Base-by-base conservation (phyloP, 2,113 vertebrate species). In the Mormyrus iriodes region DNA sequence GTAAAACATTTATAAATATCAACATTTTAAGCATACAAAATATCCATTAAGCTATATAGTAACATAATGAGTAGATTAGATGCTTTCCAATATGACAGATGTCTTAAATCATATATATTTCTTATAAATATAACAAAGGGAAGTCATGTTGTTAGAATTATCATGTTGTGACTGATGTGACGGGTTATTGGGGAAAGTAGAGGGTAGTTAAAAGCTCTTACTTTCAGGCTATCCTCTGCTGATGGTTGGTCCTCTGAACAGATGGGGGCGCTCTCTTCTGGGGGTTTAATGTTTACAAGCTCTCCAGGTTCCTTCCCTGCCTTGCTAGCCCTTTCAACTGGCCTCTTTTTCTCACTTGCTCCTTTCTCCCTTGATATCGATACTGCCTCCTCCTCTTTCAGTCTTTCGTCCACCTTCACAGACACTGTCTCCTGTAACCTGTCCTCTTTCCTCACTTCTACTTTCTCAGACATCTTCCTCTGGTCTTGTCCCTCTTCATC, bases 231-330 rank as follows among this genome's bases (percentile, higher is more conserved):
- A 93, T 95, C 94, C 88, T 94, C 94, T 73, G 93, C 93, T 88
- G 93, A 91, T 86, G 91, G 91, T 92, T 42, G 91, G 90, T 93
- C 94, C 91, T 96, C 94, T 91, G 93, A 93, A 90, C 91, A 88
- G 83, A 91, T 93, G n/a, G 93, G 92, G 83, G 93, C 89, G 84
- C 93, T 61, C 53, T 93, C 93, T 91, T 94, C 91, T 1, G 93
- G 93, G 79, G 90, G 92, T 21, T 89, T 42, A 0, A 88, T 92
- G 17, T 92, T 65, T 12, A 94, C 92, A 90, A 97, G 96, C 94
- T 94, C 97, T 92, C 95, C 95, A 52, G 96, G 90, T 58, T 95
- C 95, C 61, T 97, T 97, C 86, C 92, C 90, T 89, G 89, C 91
- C 86, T 91, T 92, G 4, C 91, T 92, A 12, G 69, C 91, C 88